Conservation (phyloP, 2,113 vertebrate genomes). For the Osmerus eperlanus region DNA sequence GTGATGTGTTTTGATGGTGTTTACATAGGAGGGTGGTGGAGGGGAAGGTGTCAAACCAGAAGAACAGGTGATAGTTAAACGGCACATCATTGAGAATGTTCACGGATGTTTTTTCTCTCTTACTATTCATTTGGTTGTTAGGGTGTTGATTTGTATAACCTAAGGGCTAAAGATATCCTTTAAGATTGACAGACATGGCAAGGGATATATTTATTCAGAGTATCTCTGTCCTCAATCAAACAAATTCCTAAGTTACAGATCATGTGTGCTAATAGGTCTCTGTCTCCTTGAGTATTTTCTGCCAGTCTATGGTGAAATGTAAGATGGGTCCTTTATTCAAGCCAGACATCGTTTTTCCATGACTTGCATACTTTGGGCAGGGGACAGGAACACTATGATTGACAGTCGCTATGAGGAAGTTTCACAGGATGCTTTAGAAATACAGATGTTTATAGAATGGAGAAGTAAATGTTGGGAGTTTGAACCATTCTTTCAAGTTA, state of each 20-base stretch:
- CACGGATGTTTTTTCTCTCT: conserved; percentile 2
- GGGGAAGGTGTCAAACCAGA: conserved; percentile 15
- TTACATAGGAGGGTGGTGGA: conserved; percentile 4
- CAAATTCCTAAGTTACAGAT: conserved; percentile 10
- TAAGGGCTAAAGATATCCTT: conserved; percentile 12
- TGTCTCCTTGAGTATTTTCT: neutral
- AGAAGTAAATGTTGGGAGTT: neutral
- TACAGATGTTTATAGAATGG: conserved; percentile 38
- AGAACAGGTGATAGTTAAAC: conserved; percentile 10
- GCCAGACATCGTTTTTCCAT: neutral
- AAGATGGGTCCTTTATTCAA: neutral
- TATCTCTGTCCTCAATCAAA: conserved; percentile 11
- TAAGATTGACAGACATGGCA: neutral
- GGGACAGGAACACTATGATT: conserved; percentile 15
- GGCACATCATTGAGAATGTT: neutral
- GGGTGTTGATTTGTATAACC: conserved; percentile 14
- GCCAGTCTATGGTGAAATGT: neutral
- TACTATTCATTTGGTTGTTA: conserved; percentile 13
- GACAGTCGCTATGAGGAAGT: conserved; percentile 48
- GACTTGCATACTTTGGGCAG: neutral
- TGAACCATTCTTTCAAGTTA: conserved; percentile 12
- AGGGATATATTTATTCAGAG: neutral
- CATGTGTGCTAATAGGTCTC: neutral
- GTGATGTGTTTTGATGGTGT: neutral
- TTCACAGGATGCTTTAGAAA: conserved; percentile 30